Evolutionary conservation across 2,888 invertebrate species (phyloP).

Genomic region (Daptonema setosum): DNA sequence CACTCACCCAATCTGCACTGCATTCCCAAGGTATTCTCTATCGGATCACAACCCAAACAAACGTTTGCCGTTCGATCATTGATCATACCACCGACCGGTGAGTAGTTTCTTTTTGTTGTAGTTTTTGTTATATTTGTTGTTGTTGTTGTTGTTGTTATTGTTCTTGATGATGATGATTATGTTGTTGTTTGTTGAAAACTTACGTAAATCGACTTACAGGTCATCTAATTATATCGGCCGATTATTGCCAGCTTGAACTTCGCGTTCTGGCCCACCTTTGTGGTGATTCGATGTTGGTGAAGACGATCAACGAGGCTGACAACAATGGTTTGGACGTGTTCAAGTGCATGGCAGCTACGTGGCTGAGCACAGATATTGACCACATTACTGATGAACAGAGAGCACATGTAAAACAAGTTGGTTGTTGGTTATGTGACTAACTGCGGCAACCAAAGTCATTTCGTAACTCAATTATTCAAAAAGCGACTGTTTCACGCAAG

Average conservation of each 20-base stretch:
- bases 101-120: not conserved
- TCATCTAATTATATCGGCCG: constrained; percentile 56
- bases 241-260: constrained; percentile 87
- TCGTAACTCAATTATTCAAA: no score
- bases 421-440: no score
- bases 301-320: constrained; percentile 31
- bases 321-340: constrained; percentile 46
- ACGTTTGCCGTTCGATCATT: not conserved
- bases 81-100: not conserved
- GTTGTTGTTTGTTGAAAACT: no score
- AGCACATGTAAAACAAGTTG: constrained; percentile 53
- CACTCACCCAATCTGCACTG: constrained; percentile 77
- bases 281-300: constrained; percentile 46
- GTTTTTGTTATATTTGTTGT: no score
- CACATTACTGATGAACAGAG: constrained; percentile 52
- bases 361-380: constrained; percentile 47
- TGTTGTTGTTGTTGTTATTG: no score
- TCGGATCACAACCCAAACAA: constrained; percentile 25
- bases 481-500: no score
- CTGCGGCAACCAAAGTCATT: no score
- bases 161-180: no score
- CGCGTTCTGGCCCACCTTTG: constrained; percentile 75
- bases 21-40: constrained; percentile 59
- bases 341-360: constrained; percentile 57
- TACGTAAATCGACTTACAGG: constrained; percentile 16